These are phyloP conservation scores for Choreutis nemorana DNA, from an alignment of 2,888 invertebrate species.

Conservation along the genomic window DNA sequence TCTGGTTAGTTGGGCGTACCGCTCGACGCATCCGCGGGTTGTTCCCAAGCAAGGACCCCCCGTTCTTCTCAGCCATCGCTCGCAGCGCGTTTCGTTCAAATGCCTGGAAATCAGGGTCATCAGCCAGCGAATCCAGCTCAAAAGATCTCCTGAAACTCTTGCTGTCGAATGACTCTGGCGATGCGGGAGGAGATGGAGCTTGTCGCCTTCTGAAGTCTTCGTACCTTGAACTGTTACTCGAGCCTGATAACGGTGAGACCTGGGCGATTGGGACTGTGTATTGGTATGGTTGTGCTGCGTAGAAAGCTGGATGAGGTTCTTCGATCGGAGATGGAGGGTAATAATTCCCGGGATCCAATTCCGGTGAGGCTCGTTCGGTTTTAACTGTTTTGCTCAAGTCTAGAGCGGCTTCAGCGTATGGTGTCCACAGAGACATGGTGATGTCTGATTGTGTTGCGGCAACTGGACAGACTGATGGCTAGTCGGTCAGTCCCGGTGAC, in stretches of 20 bases:
- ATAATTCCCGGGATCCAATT: conserved; percentile 4
- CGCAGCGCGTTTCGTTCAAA: conserved; percentile 73
- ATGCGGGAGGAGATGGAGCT: conserved; percentile 21
- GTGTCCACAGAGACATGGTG: conserved; percentile 47
- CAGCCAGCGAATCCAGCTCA: conserved; percentile 20
- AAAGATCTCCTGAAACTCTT: conserved; percentile 7
- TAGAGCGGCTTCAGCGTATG: conserved; percentile 39
- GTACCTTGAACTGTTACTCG: conserved; percentile 19
- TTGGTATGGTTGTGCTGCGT: conserved; percentile 14
- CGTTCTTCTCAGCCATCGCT: conserved; percentile 69
- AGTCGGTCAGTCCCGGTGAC: background rate
- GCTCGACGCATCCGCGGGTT: conserved; percentile 76
- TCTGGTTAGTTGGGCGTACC: conserved; percentile 24
- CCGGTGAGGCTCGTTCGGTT: conserved; percentile 9
- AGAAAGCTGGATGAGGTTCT: conserved; percentile 7
- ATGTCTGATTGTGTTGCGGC: background rate
- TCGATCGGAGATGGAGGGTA: conserved; percentile 8
- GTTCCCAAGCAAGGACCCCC: conserved; percentile 53
- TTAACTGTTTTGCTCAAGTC: conserved; percentile 27
- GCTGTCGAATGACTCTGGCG: conserved; percentile 17
- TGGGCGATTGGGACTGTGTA: conserved; percentile 16
- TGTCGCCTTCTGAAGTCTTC: conserved; percentile 10
- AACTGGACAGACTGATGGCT: background rate
- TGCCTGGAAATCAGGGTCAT: conserved; percentile 69
- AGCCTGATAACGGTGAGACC: conserved; percentile 20